These are phyloP conservation scores for Zosterops pallidus DNA, from an alignment of 2,113 vertebrate species.

Conservation along the genomic window DNA sequence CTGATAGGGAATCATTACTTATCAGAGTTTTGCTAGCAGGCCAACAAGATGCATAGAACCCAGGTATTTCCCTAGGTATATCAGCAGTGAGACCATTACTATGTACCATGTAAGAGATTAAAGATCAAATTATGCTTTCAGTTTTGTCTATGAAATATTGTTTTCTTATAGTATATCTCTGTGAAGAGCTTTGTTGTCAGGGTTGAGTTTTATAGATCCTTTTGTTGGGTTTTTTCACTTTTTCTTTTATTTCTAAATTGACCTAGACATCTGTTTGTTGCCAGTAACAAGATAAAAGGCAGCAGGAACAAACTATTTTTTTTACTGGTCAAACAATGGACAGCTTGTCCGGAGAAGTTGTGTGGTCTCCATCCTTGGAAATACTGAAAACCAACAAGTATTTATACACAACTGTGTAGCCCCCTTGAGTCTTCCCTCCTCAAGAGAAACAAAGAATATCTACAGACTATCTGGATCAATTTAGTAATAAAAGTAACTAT, in stretches of 20 bases:
- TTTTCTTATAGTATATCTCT: background rate
- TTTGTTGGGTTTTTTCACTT: background rate
- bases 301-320: background rate
- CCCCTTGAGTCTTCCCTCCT: background rate
- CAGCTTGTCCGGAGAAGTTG: background rate
- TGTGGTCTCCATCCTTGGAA: background rate
- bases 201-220: background rate
- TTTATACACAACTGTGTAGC: background rate
- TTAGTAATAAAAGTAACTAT: background rate
- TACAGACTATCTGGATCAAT: background rate
- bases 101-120: background rate
- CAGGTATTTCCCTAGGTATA: background rate
- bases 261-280: background rate
- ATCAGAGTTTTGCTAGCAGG: background rate
- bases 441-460: background rate
- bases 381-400: background rate
- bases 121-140: background rate
- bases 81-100: background rate
- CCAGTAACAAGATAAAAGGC: background rate
- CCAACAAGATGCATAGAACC: background rate
- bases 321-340: background rate
- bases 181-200: background rate
- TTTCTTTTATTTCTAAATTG: background rate
- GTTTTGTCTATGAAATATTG: background rate
- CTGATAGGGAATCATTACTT: background rate